These are phyloP conservation scores for Drosophila imparisetae DNA, from an alignment of 2,888 invertebrate genomes.

Conservation along the genomic window DNA sequence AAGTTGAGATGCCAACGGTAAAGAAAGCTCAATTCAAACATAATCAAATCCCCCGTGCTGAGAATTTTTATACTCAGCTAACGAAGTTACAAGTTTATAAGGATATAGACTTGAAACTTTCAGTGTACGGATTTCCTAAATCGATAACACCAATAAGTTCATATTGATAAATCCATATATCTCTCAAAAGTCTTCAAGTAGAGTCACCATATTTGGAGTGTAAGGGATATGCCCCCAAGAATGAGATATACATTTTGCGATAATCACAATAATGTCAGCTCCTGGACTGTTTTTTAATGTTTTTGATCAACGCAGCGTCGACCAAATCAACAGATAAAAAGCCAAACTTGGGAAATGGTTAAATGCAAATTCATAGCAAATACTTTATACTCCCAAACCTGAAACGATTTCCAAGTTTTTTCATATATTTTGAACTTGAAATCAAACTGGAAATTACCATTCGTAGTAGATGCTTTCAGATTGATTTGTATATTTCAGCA, in stretches of 20 bases:
- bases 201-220: neutral
- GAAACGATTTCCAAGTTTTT: neutral
- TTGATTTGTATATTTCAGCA: neutral
- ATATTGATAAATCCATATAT: neutral
- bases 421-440: neutral
- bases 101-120: neutral
- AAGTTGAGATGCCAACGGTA: constrained; percentile 1
- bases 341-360: neutral
- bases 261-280: neutral
- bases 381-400: neutral
- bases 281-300: neutral
- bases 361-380: neutral
- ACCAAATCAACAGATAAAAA: too few relatives aligned
- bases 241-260: neutral
- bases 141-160: neutral
- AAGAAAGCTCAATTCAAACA: neutral
- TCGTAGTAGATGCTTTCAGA: neutral
- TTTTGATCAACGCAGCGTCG: too few relatives aligned
- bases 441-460: neutral
- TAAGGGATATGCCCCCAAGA: neutral
- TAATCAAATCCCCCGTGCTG: neutral
- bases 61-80: neutral
- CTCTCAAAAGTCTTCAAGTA: too few relatives aligned
- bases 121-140: neutral
- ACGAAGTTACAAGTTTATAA: neutral